Conservation (phyloP, 2,888 invertebrate species). For the Nesidiocoris tenuis region DNA sequence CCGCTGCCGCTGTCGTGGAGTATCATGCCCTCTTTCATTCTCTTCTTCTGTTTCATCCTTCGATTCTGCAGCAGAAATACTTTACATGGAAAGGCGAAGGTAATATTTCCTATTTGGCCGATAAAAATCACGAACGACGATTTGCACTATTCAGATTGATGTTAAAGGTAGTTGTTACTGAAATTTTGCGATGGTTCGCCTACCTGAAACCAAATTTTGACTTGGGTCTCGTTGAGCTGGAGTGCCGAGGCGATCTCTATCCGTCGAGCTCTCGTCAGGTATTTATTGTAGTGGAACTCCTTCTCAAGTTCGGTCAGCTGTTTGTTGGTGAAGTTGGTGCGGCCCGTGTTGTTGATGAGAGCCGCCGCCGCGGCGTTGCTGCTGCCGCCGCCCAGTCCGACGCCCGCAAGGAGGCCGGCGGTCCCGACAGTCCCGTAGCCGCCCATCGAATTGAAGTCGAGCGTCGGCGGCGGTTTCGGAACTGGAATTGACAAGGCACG, state of each 20-base stretch:
- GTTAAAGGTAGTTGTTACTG: no score
- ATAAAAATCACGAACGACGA: no score
- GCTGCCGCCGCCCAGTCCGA: conserved; percentile 43
- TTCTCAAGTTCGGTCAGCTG: conserved; percentile 98
- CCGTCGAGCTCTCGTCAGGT: conserved; percentile 91
- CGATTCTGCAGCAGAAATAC: no score
- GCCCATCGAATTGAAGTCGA: conserved; percentile 55
- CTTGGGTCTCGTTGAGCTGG: conserved; percentile 94
- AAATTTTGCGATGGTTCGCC: no score
- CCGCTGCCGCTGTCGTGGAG: conserved; percentile 43
- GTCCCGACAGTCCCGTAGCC: conserved; percentile 32
- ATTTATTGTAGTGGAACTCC: conserved; percentile 99
- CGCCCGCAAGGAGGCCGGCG: background rate
- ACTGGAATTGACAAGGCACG: conserved; percentile 45
- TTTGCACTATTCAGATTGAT: no score
- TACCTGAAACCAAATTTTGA: conserved; percentile 55
- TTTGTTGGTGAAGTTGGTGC: conserved; percentile 99
- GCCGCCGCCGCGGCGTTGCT: conserved; percentile 41
- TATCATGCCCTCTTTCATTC: conserved; percentile 66
- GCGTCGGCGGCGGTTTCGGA: conserved; percentile 47
- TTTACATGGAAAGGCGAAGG: no score
- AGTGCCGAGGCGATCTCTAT: conserved; percentile 97
- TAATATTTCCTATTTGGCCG: background rate
- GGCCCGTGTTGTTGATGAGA: conserved; percentile 74
- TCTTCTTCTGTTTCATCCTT: conserved; percentile 97